Conservation (phyloP, 2,888 invertebrate genomes). For the Augochlorella aurata region DNA sequence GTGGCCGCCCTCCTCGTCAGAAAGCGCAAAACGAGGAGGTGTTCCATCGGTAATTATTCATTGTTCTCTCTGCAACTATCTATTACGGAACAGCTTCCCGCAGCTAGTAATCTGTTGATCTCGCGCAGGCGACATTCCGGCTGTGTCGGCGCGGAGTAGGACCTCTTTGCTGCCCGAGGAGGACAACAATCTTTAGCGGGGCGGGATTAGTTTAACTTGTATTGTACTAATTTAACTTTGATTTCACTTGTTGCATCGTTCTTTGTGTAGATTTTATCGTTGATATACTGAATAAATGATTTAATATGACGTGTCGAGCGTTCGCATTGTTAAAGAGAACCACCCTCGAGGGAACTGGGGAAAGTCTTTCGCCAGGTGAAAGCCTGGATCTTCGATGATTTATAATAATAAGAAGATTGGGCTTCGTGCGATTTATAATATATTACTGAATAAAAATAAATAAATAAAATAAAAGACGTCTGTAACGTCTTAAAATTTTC, state of each 20-base stretch:
- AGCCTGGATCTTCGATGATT: too few relatives aligned
- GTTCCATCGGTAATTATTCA: constrained; percentile 27
- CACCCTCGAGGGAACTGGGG: too few relatives aligned
- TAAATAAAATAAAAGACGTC: too few relatives aligned
- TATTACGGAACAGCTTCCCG: accelerated
- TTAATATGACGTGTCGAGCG: neutral
- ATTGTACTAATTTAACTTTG: neutral
- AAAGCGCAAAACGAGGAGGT: neutral
- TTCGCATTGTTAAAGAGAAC: neutral
- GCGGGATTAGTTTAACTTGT: too few relatives aligned
- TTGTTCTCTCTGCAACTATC: neutral
- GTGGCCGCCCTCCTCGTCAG: constrained; percentile 24
- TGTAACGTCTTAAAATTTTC: too few relatives aligned
- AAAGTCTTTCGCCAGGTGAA: too few relatives aligned
- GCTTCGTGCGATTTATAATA: too few relatives aligned
- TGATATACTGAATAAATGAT: neutral
- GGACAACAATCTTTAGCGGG: constrained; percentile 10
- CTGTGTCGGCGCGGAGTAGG: constrained; percentile 19
- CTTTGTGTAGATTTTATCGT: neutral
- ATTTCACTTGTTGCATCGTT: neutral
- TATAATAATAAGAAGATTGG: too few relatives aligned
- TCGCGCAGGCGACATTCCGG: neutral
- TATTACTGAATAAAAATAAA: too few relatives aligned
- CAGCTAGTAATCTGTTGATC: neutral
- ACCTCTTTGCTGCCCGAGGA: neutral